Conservation (phyloP, 2,888 invertebrate species). For the Chironomus riparius region DNA sequence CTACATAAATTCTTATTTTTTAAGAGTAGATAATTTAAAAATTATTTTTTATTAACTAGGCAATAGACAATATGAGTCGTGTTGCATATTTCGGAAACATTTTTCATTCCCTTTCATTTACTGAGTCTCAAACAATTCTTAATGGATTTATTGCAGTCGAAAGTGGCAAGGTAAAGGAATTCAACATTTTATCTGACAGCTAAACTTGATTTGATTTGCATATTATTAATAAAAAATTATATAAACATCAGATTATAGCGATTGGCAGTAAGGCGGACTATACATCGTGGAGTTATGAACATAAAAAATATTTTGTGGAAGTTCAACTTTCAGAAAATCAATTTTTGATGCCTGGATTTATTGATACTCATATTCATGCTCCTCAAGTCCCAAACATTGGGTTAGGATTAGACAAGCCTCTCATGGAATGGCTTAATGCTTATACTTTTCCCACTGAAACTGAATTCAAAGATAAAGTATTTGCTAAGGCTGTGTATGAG, state of each 20-base stretch:
- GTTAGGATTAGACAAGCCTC: conserved; percentile 65
- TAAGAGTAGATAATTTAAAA: neutral
- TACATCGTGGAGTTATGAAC: conserved; percentile 31
- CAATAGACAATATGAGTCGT: conserved; percentile 6
- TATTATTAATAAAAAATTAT: conserved; percentile 32
- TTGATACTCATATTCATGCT: conserved; percentile 86
- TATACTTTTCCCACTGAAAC: conserved; percentile 82
- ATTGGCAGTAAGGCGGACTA: conserved; percentile 36
- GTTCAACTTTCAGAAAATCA: conserved; percentile 43
- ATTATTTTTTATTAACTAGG: neutral
- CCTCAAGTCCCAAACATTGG: conserved; percentile 83
- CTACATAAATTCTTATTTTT: neutral
- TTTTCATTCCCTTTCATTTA: conserved; percentile 39
- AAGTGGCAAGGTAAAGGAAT: conserved; percentile 48
- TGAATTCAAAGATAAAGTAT: conserved; percentile 56
- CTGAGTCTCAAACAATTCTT: conserved; percentile 41
- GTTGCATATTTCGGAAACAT: conserved; percentile 39
- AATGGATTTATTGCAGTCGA: conserved; percentile 50
- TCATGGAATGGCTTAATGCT: conserved; percentile 74
- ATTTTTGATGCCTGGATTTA: conserved; percentile 77
- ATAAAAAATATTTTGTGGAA: conserved; percentile 28
- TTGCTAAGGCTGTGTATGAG: conserved; percentile 61
- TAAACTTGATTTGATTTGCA: conserved; percentile 3
- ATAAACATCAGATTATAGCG: conserved; percentile 40
- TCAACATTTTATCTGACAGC: conserved; percentile 17